phyloP scores from a whole-genome alignment of 2,888 invertebrate genomes.

The Clistopyga incitator region DNA sequence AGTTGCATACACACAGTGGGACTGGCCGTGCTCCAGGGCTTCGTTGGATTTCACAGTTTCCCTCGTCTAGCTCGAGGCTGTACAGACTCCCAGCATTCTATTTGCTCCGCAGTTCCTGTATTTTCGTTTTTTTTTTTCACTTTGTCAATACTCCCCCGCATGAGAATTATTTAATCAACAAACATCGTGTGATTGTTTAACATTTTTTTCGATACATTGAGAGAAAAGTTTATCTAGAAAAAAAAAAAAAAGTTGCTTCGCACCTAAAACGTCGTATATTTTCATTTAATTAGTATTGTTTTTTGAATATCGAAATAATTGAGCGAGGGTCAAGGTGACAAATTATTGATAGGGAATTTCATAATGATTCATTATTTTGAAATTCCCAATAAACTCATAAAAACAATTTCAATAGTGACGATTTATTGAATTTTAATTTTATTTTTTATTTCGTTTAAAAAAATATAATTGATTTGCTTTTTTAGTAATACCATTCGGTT shows the following conservation, averaged over 20 bases:
- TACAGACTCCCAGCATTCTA: not conserved
- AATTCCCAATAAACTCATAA: not conserved
- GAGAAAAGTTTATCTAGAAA: not conserved
- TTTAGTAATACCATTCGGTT: too few species aligned
- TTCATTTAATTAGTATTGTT: too few species aligned
- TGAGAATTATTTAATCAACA: not conserved
- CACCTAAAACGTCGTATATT: not conserved
- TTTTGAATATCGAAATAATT: too few species aligned
- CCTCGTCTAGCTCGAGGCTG: not conserved
- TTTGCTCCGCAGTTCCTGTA: not conserved
- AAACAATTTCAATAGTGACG: not conserved
- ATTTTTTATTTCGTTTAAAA: too few species aligned
- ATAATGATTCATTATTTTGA: too few species aligned
- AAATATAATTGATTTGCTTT: too few species aligned
- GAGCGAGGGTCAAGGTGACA: too few species aligned
- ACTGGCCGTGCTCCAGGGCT: conserved; percentile 13
- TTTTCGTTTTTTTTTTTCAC: conserved; percentile 1
- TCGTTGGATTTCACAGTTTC: conserved; percentile 41
- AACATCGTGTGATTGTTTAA: not conserved
- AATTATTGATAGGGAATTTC: too few species aligned
- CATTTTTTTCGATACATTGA: not conserved
- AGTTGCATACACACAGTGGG: conserved; percentile 7
- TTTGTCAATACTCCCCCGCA: not conserved
- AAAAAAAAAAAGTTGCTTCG: not conserved
- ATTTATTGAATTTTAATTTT: not conserved